Base-by-base conservation (phyloP, 1,140 invertebrate genomes). In the Armadillidium nasatum region DNA sequence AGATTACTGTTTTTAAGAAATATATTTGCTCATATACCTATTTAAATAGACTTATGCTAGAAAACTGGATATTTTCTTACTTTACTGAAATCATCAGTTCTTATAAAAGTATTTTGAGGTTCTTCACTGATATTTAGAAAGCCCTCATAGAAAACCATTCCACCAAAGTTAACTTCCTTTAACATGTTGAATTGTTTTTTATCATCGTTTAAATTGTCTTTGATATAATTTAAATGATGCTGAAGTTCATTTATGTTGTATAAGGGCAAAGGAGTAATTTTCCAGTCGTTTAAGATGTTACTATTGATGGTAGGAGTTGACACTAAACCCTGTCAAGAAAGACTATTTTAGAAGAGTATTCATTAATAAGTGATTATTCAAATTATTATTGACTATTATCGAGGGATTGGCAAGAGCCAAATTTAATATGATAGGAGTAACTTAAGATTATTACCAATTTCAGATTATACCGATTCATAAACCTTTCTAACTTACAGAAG, bases 31-130 rank as follows among this genome's bases (percentile, higher is more conserved):
- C n/a, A n/a, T n/a, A n/a, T n/a, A n/a, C n/a, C 1, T 33, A 33
- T 33, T 33, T 33, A 33, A 33, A 33, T 6, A 33, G 33, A 33
- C 33, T 33, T 3, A 33, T 1, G 33, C 2, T 33, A 33, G 33
- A 33, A 33, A 33, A 33, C 1, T 6, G 33, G n/a, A n/a, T 33
- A 1, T 33, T 33, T 75, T 54, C 71, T 69, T 81, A 87, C 88
- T 86, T 92, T 92, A 72, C 86, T 87, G 90, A 90, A 92, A 50
- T 88, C 88, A 45, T 85, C 86, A 10, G 89, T 84, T 82, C 89
- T 87, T 0, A 92, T 83, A 83, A 88, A 92, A 2, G 91, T 91
- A 81, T 93, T 91, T 33, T 71, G 79, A 10, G 84, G 83, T 43
- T 73, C 44, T 6, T 81, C 67, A 19, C 81, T 78, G n/a, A 85